Base-by-base conservation (phyloP, 2,888 invertebrate species). In the Choristoneura rosaceana region DNA sequence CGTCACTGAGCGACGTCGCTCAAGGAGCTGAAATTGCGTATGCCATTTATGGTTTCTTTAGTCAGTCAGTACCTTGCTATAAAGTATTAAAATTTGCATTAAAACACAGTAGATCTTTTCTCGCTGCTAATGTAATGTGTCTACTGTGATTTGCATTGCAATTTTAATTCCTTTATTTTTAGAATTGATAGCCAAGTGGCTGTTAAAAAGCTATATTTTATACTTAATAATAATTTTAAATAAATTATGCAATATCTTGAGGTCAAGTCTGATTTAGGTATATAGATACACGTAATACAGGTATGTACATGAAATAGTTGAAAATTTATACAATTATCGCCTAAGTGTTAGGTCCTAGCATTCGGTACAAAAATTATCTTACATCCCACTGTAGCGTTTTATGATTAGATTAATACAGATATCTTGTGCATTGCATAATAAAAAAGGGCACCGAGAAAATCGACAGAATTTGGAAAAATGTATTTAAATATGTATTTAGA, bases 61-160 rank as follows among this genome's bases (percentile, higher is more conserved):
- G 5, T 38, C 17, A 38, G 38, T 38, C 7, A 15, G 9, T 52
- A 52, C 52, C 15, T 15, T n/a, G 25, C 43, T 25, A 25, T 43
- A 50, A 50, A 64, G 50, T 52, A 52, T 64, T 10, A 45, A 62
- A 45, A 62, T 64, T 52, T 50, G 47, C 64, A 52, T 64, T 50
- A 47, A 63, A 60, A 34, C 34, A 34, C 64, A 64, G 34, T 64
- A 52, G 15, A 52, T 50, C 14, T 34, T 14, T 52, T 50, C 47
- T 64, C 17, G 17, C 17, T 52, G 52, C 33, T 43, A 62, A 62
- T 62, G 14, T 43, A 62, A 62, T 62, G 14, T 43, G 41, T 17
- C 15, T 41, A 12, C 61, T 45, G 7, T 62, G 43, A 38, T 38
- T 38, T 17, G 43, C 45, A 45, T 25, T 45, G 14, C 25, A 62